Evolutionary conservation across 2,888 invertebrate species (phyloP), one percentile per base, ranked within the genome.

Genomic region (Diplolepis rosae): DNA sequence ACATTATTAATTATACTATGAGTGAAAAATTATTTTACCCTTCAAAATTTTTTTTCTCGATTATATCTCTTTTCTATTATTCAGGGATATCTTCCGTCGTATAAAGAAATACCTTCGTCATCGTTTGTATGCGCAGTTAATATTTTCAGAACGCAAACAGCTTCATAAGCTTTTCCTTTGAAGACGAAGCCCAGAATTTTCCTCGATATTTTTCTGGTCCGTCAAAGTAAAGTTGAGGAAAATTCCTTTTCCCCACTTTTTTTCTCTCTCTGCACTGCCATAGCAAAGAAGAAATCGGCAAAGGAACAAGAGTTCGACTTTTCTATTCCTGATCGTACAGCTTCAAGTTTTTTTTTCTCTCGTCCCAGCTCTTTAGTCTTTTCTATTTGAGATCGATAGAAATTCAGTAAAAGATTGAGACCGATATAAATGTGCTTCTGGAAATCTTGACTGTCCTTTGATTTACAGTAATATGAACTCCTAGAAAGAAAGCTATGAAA

Each of bases 81-180:
- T 1, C 9, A 0, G 11, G 24, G 24, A 52, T n/a, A 15, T 52
- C 13, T n/a, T 18, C 18, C 9, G n/a, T 28, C 7, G 2, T 27
- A 4, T n/a, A 28, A 52, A 27, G 51, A n/a, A 28, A n/a, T 27
- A 2, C 27, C 27, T 27, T 27, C 27, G 13, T 27, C 27, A 27
- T 27, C n/a, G n/a, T n/a, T 52, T 52, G 51, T 52, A 27, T 27
- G 15, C 28, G n/a, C 51, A 52, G 51, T 52, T 11, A n/a, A 71
- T 48, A 68, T 68, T 67, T 66, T 35, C 5, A 15, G 28, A 42
- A 72, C 48, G 50, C 51, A 69, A 69, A 72, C 32, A 45, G 51
- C 71, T 51, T 30, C 45, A 48, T 48, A 68, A 70, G 61, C 48
- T 52, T 71, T 69, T 51, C 52, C 27, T 52, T 72, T 76, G 35